Evolutionary conservation across 2,888 invertebrate genomes (phyloP).

Genomic region (Platycheirus albimanus): DNA sequence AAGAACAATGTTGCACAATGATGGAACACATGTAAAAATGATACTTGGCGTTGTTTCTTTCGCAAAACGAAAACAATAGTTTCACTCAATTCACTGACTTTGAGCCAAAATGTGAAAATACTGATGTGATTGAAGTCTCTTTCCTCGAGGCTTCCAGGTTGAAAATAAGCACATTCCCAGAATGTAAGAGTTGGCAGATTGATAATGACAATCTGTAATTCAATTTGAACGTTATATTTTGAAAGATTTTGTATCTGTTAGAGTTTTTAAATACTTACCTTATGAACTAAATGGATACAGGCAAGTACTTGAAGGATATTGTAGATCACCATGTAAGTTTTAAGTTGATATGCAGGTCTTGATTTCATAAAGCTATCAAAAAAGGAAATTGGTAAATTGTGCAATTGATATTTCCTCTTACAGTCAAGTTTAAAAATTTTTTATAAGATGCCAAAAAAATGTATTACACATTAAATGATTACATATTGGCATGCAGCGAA

Average conservation of each 20-base stretch:
- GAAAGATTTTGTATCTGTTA: too few relatives aligned
- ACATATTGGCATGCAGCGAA: too few relatives aligned
- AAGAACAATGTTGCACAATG: constrained; percentile 86
- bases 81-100: constrained; percentile 87
- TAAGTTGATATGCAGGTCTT: constrained; percentile 87
- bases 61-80: constrained; percentile 89
- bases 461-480: too few relatives aligned
- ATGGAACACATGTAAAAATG: constrained; percentile 89
- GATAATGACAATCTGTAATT: constrained; percentile 76
- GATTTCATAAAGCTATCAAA: constrained; percentile 85
- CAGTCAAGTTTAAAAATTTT: too few relatives aligned
- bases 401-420: too few relatives aligned
- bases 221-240: neutral
- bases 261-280: too few relatives aligned
- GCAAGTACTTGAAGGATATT: constrained; percentile 89
- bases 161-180: constrained; percentile 76
- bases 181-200: constrained; percentile 75
- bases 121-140: constrained; percentile 80
- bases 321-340: constrained; percentile 87
- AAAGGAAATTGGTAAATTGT: too few relatives aligned
- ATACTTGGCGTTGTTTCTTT: constrained; percentile 88
- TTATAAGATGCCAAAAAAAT: too few relatives aligned
- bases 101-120: constrained; percentile 87
- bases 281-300: constrained; percentile 77
- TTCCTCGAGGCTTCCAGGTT: constrained; percentile 61